Conservation (phyloP, 2,797 vertebrate genomes). For the Petrocephalus schoutedeni region DNA sequence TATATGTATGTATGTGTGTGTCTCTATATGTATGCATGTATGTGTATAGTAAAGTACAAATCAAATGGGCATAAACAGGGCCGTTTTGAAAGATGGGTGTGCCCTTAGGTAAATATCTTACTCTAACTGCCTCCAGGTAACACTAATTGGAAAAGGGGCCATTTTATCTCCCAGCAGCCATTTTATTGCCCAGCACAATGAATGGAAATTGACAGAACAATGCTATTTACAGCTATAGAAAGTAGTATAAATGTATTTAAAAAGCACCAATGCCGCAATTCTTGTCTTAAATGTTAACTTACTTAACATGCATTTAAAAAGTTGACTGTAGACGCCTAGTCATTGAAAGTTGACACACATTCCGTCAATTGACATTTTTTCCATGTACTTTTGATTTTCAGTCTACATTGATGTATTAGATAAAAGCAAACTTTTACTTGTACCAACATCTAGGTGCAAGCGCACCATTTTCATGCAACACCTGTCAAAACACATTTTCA, state of each 20-base stretch:
- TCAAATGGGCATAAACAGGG: not conserved
- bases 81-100: not conserved
- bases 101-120: not conserved
- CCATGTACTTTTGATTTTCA: not conserved
- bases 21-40: not conserved
- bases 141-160: not conserved
- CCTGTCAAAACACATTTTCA: conserved; percentile 15
- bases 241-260: not conserved
- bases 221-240: not conserved
- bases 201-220: not conserved
- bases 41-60: too few relatives aligned
- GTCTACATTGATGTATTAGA: not conserved
- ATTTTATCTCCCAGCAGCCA: not conserved
- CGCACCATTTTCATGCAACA: conserved; percentile 1
- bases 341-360: not conserved
- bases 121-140: not conserved
- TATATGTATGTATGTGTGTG: not conserved
- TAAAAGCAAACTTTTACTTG: conserved; percentile 7
- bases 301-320: not conserved
- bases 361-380: not conserved
- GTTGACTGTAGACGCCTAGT: not conserved
- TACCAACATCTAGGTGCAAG: not conserved
- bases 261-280: not conserved
- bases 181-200: not conserved
- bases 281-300: not conserved